Evolutionary conservation across 1,140 invertebrate genomes (phyloP), one percentile per base, ranked within the genome.

Genomic region (Cyrtorhinus lividipennis): DNA sequence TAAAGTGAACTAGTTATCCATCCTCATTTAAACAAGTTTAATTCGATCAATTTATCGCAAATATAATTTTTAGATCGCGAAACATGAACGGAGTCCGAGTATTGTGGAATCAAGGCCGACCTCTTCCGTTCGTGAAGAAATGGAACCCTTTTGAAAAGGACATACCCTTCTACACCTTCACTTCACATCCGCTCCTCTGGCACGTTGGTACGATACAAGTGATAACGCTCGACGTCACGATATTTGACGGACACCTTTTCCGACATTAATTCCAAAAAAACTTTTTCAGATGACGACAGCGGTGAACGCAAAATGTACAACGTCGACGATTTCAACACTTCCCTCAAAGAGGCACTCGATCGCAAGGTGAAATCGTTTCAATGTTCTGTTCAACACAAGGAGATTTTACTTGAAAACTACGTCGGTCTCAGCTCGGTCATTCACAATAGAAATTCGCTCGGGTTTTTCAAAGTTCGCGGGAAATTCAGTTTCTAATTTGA

Each of bases 121-220:
- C 83, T 1, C 68, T 87, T 22, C 74, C 81, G 1, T 77, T 88
- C 67, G 77, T 81, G 61, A 84, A 86, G 66, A 83, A 83, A 65
- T 93, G 90, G 90, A 93, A 93, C 73, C 89, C 89, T 1, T 91
- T 89, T 75, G 81, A 80, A 64, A 81, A 81, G 63, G 80, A 86
- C 58, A 85, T 90, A 66, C 89, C 89, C 0, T 88, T 82, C 73
- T 74, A 82, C 3, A 91, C 87, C 1, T 85, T 87, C 65, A 80
- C 85, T 1, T 88, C 85, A 65, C 90, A 92, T 77, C 88, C 88
- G 8, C 77, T 91, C 45, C 81, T 81, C 68, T 88, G 85, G 79
- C 83, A 87, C 71, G 84, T 84, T 81, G 83, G 84, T 85, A 79
- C 63, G 27, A n/a, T n/a, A n/a, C n/a, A n/a, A n/a, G n/a, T 44